Conservation (phyloP, 2,888 invertebrate genomes). For the Agrochola litura region DNA sequence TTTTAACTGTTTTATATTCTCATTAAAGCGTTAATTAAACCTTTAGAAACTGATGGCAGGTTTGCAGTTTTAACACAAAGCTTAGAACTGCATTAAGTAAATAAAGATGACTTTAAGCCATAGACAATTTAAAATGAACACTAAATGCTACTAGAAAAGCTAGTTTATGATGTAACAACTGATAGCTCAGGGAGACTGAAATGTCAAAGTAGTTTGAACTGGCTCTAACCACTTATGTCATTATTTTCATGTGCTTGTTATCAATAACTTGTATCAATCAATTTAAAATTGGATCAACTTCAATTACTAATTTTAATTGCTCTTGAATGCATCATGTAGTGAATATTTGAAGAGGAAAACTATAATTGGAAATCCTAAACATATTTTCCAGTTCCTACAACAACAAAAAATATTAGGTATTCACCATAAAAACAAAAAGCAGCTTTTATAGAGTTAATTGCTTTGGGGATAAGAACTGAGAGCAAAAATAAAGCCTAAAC, state of each 20-base stretch:
- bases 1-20: neutral
- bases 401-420: neutral
- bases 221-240: neutral
- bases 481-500: slow-evolving; percentile 15
- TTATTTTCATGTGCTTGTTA: slow-evolving; percentile 7
- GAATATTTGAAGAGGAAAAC: slow-evolving; percentile 34
- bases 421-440: slow-evolving; percentile 4
- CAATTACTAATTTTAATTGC: neutral
- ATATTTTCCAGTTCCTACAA: slow-evolving; percentile 35
- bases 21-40: neutral
- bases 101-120: slow-evolving; percentile 12
- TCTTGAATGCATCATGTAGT: neutral
- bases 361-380: slow-evolving; percentile 33
- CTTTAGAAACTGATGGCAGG: neutral
- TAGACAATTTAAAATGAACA: slow-evolving; percentile 20
- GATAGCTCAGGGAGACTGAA: slow-evolving; percentile 11
- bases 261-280: slow-evolving; percentile 33
- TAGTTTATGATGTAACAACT: slow-evolving; percentile 32
- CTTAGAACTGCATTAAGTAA: slow-evolving; percentile 1
- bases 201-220: slow-evolving; percentile 33
- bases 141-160: slow-evolving; percentile 32
- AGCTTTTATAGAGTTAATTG: slow-evolving; percentile 15
- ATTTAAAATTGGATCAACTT: slow-evolving; percentile 18
- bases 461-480: slow-evolving; percentile 15
- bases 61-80: neutral